These are phyloP conservation scores for Pangasianodon gigas DNA, from an alignment of 2,113 vertebrate genomes.

Conservation along the genomic window DNA sequence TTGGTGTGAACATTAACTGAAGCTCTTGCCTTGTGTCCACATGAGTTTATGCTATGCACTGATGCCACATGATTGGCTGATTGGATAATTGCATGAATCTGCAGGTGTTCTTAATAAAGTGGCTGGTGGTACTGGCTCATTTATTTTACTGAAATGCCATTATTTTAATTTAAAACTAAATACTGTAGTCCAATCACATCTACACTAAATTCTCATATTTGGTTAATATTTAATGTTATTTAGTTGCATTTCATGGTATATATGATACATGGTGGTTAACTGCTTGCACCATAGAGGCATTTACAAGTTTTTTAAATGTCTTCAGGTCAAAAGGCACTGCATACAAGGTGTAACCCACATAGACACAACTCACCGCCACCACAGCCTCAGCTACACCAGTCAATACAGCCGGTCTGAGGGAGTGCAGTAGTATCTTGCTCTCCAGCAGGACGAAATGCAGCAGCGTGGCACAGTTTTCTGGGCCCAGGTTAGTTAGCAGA, in stretches of 20 bases:
- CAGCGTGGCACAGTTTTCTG: constrained; percentile 92
- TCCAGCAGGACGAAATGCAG: constrained; percentile 91
- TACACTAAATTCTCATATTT: not conserved
- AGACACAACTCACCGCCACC: constrained; percentile 93
- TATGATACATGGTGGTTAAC: not conserved
- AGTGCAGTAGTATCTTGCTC: constrained; percentile 95
- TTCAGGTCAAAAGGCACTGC: not conserved
- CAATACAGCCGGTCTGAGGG: constrained; percentile 91
- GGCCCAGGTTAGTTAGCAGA: constrained; percentile 90
- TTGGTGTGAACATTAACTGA: not conserved
- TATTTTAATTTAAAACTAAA: not conserved
- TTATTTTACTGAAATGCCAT: not conserved
- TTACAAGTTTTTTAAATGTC: not conserved
- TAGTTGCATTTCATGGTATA: not conserved
- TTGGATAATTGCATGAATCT: not conserved
- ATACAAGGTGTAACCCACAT: not conserved
- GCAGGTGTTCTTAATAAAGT: not conserved
- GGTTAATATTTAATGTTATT: not conserved
- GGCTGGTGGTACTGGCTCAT: too few relatives aligned
- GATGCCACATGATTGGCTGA: not conserved
- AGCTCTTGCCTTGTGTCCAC: not conserved
- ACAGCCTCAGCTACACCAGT: constrained; percentile 98
- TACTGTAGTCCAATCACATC: not conserved
- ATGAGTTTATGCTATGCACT: not conserved
- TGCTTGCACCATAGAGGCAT: not conserved